Conservation (phyloP, 2,888 invertebrate genomes). For the Steinernema scapterisci region DNA sequence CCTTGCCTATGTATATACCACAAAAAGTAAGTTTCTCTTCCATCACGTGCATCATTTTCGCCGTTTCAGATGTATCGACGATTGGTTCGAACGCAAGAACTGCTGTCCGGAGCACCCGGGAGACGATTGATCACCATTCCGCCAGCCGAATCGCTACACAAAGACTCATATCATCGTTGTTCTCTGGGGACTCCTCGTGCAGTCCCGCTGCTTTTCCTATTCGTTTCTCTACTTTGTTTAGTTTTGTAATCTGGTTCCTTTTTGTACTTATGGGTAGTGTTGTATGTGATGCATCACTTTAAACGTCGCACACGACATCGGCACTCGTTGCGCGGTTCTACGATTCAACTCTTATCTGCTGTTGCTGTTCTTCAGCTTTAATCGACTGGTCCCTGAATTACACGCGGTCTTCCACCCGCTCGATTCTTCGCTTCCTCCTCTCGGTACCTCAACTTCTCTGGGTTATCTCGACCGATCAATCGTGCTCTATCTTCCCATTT, state of each 20-base stretch:
- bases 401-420: neutral
- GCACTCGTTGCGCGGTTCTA: neutral
- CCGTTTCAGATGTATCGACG: slow-evolving; percentile 90
- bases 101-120: slow-evolving; percentile 98
- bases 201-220: neutral
- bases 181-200: neutral
- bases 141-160: neutral
- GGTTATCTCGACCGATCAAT: too few species aligned
- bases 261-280: neutral
- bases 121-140: slow-evolving; percentile 72
- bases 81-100: slow-evolving; percentile 98
- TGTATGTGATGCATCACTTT: slow-evolving; percentile 6
- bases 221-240: neutral
- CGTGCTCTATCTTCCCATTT: neutral
- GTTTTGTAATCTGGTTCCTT: neutral
- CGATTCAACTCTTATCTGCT: neutral
- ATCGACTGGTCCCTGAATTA: neutral
- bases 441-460: neutral
- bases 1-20: slow-evolving; percentile 99
- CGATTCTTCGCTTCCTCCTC: neutral
- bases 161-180: slow-evolving; percentile 3
- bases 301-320: neutral
- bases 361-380: slow-evolving; percentile 7
- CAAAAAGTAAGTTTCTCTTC: slow-evolving; percentile 77
- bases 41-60: slow-evolving; percentile 40